Evolutionary conservation across 1,140 invertebrate species (phyloP), one percentile per base, ranked within the genome.

Genomic region (Bombus balteatus): DNA sequence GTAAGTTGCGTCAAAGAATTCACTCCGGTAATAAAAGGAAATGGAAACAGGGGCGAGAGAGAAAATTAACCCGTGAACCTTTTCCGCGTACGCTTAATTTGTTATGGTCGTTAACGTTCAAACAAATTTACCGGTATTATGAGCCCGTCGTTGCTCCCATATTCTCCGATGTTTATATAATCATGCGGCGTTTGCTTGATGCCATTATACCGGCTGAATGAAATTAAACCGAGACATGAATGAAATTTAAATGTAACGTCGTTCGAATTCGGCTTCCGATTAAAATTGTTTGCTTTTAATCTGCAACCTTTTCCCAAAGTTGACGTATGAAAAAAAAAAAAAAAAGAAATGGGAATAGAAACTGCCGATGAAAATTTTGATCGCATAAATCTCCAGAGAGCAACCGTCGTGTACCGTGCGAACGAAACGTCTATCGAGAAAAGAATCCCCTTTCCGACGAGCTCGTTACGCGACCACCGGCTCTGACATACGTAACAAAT

Each of bases 381-480:
- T 5, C 13, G n/a, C n/a, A 32, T 32, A 32, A 65, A 65, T 59
- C 28, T n/a, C 25, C 57, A 59, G 47, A 59, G 57, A 59, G 28
- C 9, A 28, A 6, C 9, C 47, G 47, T 53, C 18, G 47, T 53
- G 6, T 53, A 22, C 34, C 66, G 34, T 25, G 18, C 72, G 65
- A 8, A 15, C 32, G 22, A 22, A 37, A 39, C 53, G 53, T 6
- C 12, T 53, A 76, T 59, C 53, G 74, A 76, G 53, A 15, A 76
- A 76, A 59, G 53, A 76, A 76, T 76, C 34, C 74, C 3, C 34
- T 59, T 43, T 12, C 32, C 34, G 74, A 76, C 53, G 47, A 76
- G 47, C 53, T 76, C 34, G 53, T 76, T 76, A 76, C 47, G 74
- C 74, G 53, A 75, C 43, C 47, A 75, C 34, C 74, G 25, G 9